These are phyloP conservation scores for Ditula angustiorana DNA, from an alignment of 2,888 invertebrate species.

Conservation along the genomic window DNA sequence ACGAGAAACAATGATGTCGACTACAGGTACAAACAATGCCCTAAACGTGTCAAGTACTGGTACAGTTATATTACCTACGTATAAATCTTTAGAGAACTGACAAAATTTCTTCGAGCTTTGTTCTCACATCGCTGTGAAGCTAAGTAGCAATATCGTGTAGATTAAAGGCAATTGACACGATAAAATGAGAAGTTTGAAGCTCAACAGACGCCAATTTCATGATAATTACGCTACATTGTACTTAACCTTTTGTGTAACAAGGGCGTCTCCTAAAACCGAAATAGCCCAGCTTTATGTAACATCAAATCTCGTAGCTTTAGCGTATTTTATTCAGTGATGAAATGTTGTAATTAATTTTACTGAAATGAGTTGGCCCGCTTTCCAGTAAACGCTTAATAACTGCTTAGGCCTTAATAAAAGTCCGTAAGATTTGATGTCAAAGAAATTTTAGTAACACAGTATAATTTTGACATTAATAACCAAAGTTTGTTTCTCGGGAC, in stretches of 20 bases:
- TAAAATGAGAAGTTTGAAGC: neutral
- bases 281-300: neutral
- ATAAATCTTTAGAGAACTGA: neutral
- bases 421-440: no score
- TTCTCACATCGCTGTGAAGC: neutral
- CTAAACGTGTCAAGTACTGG: no score
- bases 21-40: no score
- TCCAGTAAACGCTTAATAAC: no score
- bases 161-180: constrained; percentile 10
- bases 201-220: neutral
- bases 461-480: no score
- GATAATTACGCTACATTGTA: neutral
- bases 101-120: neutral
- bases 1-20: no score
- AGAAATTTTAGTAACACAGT: no score
- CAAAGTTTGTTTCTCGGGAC: no score
- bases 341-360: neutral
- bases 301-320: neutral
- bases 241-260: neutral
- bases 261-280: neutral
- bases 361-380: no score
- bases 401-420: no score
- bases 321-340: neutral
- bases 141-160: constrained; percentile 1
- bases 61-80: no score